Base-by-base conservation (phyloP, 2,113 vertebrate species). In the Rattus rattus region DNA sequence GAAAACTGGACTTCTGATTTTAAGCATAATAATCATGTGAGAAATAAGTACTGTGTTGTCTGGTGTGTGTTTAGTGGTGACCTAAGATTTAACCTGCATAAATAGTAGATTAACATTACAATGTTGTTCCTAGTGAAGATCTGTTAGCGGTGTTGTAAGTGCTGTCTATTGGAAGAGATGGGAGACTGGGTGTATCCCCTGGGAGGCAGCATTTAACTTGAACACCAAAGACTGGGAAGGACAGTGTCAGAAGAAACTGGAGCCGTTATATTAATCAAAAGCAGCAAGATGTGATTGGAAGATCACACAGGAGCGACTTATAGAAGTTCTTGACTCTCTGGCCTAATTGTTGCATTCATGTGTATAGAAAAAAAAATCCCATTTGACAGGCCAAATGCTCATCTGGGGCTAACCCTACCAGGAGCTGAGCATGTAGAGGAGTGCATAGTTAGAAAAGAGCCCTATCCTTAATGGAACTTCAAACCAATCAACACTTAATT, bases 1-100 rank as follows among this genome's bases (percentile, higher is more conserved):
- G 59, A 97, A 43, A 49, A 77, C 10, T 91, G 76, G 75, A 81
- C 70, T 95, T 86, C 59, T 87, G 56, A 47, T 63, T 90, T 76
- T 8, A 88, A 76, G 77, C 86, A 81, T 67, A 85, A 36, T 85
- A 86, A n/a, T 36, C 10, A 43, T 75, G 20, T 88, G 19, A 30
- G 49, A 72, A 90, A 22, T 96, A 73, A 73, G 56, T n/a, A 30
- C n/a, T 91, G 8, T 67, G n/a, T 73, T 86, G 26, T 43, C 54
- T 36, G 65, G 24, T 28, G 1, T 65, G 39, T 16, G 14, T 81
- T 61, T 96, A 85, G 6, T 94, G 36, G 63, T 92, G 33, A 84
- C 52, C 2, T 56, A 47, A 91, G 36, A 83, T 39, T 33, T 63
- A 26, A 61, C 54, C 20, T 89, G 5, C n/a, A 26, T 39, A 20